A percentile compares a stretch with the other conserved stretches of the same genome.
These are phyloP conservation scores for Nymphalis io DNA, from an alignment of 1,140 invertebrate species.

Conservation along the genomic window DNA sequence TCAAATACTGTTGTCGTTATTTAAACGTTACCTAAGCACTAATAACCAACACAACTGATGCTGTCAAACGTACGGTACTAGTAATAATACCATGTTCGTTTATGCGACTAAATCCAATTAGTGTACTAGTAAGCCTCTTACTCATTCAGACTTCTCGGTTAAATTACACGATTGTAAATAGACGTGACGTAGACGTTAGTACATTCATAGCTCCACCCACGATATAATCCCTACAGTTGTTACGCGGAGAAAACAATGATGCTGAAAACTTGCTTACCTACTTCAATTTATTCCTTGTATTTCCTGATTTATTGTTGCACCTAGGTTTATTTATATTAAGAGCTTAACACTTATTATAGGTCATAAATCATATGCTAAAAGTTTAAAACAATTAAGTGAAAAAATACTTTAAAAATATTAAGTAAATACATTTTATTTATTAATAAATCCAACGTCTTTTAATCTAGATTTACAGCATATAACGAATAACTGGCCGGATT, in stretches of 20 bases:
- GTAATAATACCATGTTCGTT: neutral
- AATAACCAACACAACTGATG: neutral
- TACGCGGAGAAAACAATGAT: neutral
- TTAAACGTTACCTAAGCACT: neutral
- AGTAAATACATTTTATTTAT: too few species aligned
- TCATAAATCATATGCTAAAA: too few species aligned
- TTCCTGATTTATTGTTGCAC: neutral
- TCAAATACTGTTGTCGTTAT: neutral
- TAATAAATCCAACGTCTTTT: too few species aligned
- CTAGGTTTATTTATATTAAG: too few species aligned
- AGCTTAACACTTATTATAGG: too few species aligned
- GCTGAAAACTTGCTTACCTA: neutral
- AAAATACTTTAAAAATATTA: too few species aligned
- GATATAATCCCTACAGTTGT: neutral
- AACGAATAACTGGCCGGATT: too few species aligned
- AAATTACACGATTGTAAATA: conserved; percentile 17
- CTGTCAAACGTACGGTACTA: neutral
- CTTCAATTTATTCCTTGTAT: neutral
- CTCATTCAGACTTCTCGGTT: conserved; percentile 13
- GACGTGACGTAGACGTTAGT: neutral
- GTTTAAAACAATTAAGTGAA: too few species aligned
- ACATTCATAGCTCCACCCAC: neutral
- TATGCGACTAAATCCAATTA: conserved; percentile 28
- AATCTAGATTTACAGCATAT: too few species aligned
- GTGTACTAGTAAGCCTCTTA: conserved; percentile 15